Conservation (phyloP, 2,888 invertebrate genomes). For the Cephus rjabovi region DNA sequence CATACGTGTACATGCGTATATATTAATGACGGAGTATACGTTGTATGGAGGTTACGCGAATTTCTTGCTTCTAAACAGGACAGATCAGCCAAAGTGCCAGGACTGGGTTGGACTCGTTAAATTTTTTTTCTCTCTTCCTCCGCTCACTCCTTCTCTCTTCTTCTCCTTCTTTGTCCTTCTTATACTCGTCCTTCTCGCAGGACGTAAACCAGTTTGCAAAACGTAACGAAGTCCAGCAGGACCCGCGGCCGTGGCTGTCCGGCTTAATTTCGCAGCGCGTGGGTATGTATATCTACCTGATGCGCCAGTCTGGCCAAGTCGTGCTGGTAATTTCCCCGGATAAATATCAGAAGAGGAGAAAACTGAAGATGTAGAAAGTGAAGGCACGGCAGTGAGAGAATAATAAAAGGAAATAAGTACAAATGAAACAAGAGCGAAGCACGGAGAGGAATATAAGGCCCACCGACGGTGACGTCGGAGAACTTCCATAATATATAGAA, state of each 20-base stretch:
- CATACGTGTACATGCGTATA: neutral
- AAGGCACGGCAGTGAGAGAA: neutral
- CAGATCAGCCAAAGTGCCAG: slow-evolving; percentile 9
- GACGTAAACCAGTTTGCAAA: neutral
- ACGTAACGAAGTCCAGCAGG: neutral
- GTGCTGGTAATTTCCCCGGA: neutral
- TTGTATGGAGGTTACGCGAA: slow-evolving; percentile 4
- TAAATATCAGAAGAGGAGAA: neutral
- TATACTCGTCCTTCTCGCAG: neutral
- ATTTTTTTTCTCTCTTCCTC: slow-evolving; percentile 16
- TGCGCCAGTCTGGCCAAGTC: neutral
- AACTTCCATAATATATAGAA: neutral
- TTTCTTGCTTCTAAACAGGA: slow-evolving; percentile 12
- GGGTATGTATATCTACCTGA: neutral
- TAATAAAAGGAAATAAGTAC: neutral
- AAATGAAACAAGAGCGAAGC: neutral
- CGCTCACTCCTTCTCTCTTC: slow-evolving; percentile 7
- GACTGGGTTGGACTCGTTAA: slow-evolving; percentile 17
- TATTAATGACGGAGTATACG: neutral
- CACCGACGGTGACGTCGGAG: neutral
- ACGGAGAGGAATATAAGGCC: neutral
- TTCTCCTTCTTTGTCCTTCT: slow-evolving; percentile 2
- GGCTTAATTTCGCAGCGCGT: neutral
- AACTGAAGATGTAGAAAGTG: neutral
- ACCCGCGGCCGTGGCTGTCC: neutral